Percentiles rank a stretch among this genome's conserved stretches.
Conservation (phyloP, 2,113 vertebrate genomes). For the Odocoileus hemionus region DNA sequence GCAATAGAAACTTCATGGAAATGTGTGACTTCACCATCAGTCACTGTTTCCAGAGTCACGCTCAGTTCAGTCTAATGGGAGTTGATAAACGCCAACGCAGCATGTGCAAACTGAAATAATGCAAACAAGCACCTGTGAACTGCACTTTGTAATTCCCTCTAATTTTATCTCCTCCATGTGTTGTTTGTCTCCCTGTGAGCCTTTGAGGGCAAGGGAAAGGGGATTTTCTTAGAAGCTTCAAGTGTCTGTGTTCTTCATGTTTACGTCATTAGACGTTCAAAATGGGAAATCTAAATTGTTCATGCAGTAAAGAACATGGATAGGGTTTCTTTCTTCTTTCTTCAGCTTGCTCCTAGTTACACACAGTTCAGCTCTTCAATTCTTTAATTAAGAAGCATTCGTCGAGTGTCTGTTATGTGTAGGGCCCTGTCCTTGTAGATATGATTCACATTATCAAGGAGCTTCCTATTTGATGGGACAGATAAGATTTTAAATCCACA, state of each 20-base stretch:
- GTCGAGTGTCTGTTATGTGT: background rate
- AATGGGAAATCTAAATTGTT: background rate
- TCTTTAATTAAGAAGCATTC: background rate
- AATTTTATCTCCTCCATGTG: conserved; percentile 47
- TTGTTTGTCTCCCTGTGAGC: conserved; percentile 16
- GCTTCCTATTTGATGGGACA: background rate
- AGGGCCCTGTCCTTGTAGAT: background rate
- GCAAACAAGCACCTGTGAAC: conserved; percentile 23
- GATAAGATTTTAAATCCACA: background rate
- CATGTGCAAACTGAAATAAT: background rate
- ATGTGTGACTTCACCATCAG: background rate
- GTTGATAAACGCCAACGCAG: background rate
- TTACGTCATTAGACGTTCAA: background rate
- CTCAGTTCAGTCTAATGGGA: background rate
- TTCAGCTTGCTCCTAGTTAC: background rate
- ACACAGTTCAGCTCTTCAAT: background rate
- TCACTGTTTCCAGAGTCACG: background rate
- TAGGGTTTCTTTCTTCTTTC: background rate
- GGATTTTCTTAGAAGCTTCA: conserved; percentile 50
- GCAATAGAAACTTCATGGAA: background rate
- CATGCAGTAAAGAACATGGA: background rate
- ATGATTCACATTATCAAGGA: background rate
- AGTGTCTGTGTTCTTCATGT: background rate
- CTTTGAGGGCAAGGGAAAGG: background rate
- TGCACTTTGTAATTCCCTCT: background rate